Conservation (phyloP, 92 coral and sea anemone species). For the Epizoanthus fatuus region DNA sequence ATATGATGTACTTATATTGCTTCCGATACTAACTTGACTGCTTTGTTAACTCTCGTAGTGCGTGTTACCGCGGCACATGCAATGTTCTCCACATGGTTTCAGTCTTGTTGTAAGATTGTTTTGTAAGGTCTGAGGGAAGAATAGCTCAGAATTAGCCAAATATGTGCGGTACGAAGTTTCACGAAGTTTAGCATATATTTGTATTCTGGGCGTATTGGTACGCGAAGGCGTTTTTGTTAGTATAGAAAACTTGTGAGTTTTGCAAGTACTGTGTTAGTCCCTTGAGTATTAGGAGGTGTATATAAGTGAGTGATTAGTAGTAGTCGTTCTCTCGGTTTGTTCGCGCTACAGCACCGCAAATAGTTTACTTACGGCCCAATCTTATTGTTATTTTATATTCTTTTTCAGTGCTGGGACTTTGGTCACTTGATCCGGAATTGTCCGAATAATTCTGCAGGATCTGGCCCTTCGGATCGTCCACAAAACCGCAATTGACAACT, state of each 20-base stretch:
- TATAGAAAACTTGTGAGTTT: too few relatives aligned
- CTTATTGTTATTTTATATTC: not conserved
- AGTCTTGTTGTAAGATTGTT: not conserved
- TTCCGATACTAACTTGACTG: constrained; percentile 13
- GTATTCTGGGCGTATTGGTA: constrained; percentile 45
- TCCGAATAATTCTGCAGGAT: not conserved
- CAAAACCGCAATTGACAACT: constrained; percentile 25
- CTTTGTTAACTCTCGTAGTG: not conserved
- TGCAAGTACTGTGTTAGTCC: not conserved
- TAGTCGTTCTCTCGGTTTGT: constrained; percentile 30
- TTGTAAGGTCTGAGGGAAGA: not conserved
- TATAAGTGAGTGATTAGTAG: constrained; percentile 7
- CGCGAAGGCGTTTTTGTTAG: too few relatives aligned
- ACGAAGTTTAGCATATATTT: constrained; percentile 49
- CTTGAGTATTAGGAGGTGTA: constrained; percentile 14
- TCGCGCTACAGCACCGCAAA: not conserved
- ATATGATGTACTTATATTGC: not conserved
- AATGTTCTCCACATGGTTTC: not conserved
- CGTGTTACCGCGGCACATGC: not conserved
- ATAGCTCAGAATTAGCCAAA: not conserved
- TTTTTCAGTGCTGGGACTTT: constrained; percentile 32
- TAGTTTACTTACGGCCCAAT: not conserved
- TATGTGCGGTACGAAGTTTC: too few relatives aligned
- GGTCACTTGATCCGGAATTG: constrained; percentile 36
- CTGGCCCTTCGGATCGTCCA: not conserved